Percentiles rank a stretch among this genome's conserved stretches.
phyloP scores from a whole-genome alignment of 2,888 invertebrate genomes.

The Acrobasis repandana region DNA sequence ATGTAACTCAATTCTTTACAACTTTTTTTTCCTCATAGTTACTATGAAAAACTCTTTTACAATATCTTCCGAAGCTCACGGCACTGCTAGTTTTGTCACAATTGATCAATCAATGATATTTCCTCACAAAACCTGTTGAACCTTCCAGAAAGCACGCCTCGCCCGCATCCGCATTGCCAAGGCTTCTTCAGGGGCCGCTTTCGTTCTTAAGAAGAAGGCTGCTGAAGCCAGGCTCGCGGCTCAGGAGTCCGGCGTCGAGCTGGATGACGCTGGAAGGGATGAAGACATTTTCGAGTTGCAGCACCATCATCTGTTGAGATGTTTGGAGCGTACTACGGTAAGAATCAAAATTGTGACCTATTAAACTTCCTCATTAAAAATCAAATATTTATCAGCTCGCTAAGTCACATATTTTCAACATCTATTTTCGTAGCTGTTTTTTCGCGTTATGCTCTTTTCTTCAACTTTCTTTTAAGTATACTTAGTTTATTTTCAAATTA shows the following conservation, averaged over 20 bases:
- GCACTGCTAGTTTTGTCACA: background rate
- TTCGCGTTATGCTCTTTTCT: too few relatives aligned
- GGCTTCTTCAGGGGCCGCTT: conserved; percentile 98
- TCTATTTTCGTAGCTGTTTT: too few relatives aligned
- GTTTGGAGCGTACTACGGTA: conserved; percentile 98
- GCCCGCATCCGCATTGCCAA: conserved; percentile 99
- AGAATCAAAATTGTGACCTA: conserved; percentile 25
- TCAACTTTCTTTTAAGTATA: too few relatives aligned
- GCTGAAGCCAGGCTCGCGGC: conserved; percentile 97
- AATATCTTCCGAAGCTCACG: background rate
- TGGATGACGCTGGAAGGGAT: conserved; percentile 94
- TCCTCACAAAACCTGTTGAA: background rate
- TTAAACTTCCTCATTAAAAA: too few relatives aligned
- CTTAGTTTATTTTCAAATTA: too few relatives aligned
- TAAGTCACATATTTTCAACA: too few relatives aligned
- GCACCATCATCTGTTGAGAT: conserved; percentile 98
- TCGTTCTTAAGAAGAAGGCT: conserved; percentile 99
- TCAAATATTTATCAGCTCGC: too few relatives aligned
- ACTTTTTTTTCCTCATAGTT: too few relatives aligned
- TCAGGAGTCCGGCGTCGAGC: conserved; percentile 95
- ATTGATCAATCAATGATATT: background rate
- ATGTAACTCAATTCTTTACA: too few relatives aligned
- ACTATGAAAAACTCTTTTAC: too few relatives aligned
- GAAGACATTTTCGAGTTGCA: conserved; percentile 99
- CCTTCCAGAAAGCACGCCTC: conserved; percentile 97